These are phyloP conservation scores for Dryoscopus gambensis DNA, from an alignment of 2,113 vertebrate species.

Conservation along the genomic window DNA sequence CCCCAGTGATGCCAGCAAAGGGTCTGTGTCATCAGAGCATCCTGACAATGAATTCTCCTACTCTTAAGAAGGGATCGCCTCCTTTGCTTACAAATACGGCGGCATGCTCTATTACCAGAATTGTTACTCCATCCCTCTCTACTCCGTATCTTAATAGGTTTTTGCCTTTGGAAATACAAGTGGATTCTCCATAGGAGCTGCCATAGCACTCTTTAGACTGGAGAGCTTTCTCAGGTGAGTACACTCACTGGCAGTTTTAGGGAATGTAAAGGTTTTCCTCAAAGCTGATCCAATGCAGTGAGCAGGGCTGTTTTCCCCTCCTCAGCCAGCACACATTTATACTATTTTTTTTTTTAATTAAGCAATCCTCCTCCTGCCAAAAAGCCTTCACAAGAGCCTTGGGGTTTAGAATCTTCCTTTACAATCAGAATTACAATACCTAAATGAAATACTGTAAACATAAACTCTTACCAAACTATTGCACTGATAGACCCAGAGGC, in stretches of 20 bases:
- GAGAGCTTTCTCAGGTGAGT: neutral
- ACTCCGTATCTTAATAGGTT: neutral
- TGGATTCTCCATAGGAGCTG: neutral
- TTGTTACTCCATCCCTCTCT: neutral
- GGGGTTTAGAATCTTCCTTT: neutral
- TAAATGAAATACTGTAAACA: neutral
- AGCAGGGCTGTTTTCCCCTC: neutral
- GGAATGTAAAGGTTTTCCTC: neutral
- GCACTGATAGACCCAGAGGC: conserved; percentile 97
- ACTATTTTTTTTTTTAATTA: neutral
- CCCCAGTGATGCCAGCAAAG: neutral
- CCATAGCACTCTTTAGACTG: neutral
- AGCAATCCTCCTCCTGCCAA: neutral
- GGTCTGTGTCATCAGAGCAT: neutral
- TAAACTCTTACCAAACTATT: conserved; percentile 83
- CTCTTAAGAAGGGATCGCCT: neutral
- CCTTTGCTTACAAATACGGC: neutral
- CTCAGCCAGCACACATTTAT: neutral
- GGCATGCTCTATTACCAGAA: neutral
- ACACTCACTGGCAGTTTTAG: neutral
- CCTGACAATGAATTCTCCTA: neutral
- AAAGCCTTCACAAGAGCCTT: neutral
- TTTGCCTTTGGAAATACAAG: neutral
- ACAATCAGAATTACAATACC: neutral
- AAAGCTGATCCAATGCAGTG: neutral